Evolutionary conservation across 2,888 invertebrate genomes (phyloP).

Genomic region (Cosmia pyralina): DNA sequence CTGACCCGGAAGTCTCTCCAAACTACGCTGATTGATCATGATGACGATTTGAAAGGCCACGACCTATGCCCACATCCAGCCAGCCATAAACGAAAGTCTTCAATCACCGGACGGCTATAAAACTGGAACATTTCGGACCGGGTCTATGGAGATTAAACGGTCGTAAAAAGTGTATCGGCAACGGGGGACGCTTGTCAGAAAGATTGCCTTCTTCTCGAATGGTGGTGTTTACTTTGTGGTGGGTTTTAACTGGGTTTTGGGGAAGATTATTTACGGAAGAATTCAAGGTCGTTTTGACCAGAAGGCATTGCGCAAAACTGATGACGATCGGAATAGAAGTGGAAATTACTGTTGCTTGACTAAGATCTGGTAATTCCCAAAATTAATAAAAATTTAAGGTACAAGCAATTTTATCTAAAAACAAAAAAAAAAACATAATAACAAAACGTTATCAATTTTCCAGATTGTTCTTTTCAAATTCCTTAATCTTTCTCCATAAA

Average conservation of each 20-base stretch:
- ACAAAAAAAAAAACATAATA: no score
- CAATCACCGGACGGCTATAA: constrained; percentile 64
- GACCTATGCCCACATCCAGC: constrained; percentile 50
- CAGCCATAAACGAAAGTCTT: constrained; percentile 61
- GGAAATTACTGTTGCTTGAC: no score
- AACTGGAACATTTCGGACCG: constrained; percentile 56
- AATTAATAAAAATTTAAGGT: no score
- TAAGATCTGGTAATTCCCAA: no score
- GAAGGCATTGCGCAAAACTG: no score
- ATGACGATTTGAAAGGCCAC: constrained; percentile 59
- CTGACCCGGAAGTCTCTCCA: constrained; percentile 5
- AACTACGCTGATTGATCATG: constrained; percentile 57
- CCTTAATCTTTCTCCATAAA: no score
- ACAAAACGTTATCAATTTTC: no score
- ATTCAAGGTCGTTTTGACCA: no score
- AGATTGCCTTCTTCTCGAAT: constrained; percentile 38
- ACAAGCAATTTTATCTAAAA: no score
- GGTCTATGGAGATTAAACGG: constrained; percentile 67
- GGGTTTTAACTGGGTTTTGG: constrained; percentile 14
- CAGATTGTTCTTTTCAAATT: no score
- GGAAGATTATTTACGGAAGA: not conserved
- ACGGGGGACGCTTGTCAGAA: constrained; percentile 41
- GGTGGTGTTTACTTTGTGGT: constrained; percentile 49
- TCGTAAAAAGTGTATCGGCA: constrained; percentile 69
- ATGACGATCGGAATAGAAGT: no score